Evolutionary conservation across 2,113 vertebrate species (phyloP), one percentile per base, ranked within the genome.

Genomic region (Ovis canadensis): DNA sequence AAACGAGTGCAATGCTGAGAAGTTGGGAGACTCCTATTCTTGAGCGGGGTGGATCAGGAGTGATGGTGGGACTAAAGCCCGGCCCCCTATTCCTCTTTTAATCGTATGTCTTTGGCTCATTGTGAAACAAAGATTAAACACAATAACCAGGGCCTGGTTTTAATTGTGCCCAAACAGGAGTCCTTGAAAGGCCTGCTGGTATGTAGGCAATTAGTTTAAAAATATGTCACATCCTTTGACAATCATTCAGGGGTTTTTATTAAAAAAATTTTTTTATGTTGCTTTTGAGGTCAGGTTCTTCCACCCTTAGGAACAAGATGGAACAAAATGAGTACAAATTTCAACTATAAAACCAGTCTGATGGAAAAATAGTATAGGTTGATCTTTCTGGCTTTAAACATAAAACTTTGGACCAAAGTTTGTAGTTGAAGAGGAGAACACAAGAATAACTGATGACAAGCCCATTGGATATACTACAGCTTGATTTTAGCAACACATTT

Each of bases 51-150:
- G 14, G 45, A 88, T 77, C 90, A 97, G 78, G 52, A 71, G 45
- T 59, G 86, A 87, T 78, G 78, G 27, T n/a, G 83, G 33, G 78
- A 57, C 67, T 86, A 15, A 80, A 96, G 60, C 84, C 55, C 40
- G 40, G 57, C 59, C 77, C 88, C 78, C 57, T 89, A 25, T 67
- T 87, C 31, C 54, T 81, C 64, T 78, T 81, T 96, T 94, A 91
- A 50, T 89, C n/a, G 57, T 57, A 71, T 80, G 82, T 87, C 89
- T 93, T 96, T 67, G 71, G 54, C 21, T 81, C 82, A 87, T 54
- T 86, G 55, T 85, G 77, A 93, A 97, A 85, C 48, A 95, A 78
- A 96, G 93, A 93, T 50, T 54, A 95, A 93, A 67, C n/a, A 88
- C 62, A 85, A 93, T 81, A 95, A 96, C 27, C 25, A 78, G 81